Evolutionary conservation across 2,113 vertebrate species (phyloP).

Genomic region (Sebastes schlegelii): DNA sequence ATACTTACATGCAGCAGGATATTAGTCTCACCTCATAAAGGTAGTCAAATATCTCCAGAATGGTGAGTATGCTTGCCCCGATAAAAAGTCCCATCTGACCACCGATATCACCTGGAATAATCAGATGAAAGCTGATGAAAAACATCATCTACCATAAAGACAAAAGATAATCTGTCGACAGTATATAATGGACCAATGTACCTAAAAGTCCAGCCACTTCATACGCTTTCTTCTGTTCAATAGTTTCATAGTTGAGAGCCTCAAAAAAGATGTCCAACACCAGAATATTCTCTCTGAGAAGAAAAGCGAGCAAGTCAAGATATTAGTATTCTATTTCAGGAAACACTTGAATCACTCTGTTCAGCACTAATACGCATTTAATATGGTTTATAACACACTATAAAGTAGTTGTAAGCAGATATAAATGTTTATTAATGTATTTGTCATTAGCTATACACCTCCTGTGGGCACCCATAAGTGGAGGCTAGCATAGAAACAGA

Average conservation of each 20-base stretch:
- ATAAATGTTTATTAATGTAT: not conserved
- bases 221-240: slow-evolving; percentile 98
- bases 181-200: slow-evolving; percentile 59
- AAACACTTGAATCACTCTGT: not conserved
- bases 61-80: slow-evolving; percentile 93
- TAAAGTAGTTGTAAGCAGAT: not conserved
- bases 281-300: slow-evolving; percentile 93
- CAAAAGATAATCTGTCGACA: not conserved
- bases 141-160: not conserved
- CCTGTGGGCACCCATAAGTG: not conserved
- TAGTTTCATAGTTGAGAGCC: slow-evolving; percentile 90
- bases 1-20: not conserved
- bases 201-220: slow-evolving; percentile 97
- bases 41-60: slow-evolving; percentile 94
- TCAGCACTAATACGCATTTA: not conserved
- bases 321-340: not conserved
- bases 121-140: not conserved
- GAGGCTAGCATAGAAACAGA: not conserved
- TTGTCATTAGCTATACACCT: not conserved
- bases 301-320: slow-evolving; percentile 12
- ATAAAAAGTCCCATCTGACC: slow-evolving; percentile 98
- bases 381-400: not conserved
- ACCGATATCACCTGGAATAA: slow-evolving; percentile 89
- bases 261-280: slow-evolving; percentile 90
- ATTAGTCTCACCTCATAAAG: slow-evolving; percentile 90